phyloP scores from a whole-genome alignment of 2,888 invertebrate genomes.

The Temnothorax unifasciatus region DNA sequence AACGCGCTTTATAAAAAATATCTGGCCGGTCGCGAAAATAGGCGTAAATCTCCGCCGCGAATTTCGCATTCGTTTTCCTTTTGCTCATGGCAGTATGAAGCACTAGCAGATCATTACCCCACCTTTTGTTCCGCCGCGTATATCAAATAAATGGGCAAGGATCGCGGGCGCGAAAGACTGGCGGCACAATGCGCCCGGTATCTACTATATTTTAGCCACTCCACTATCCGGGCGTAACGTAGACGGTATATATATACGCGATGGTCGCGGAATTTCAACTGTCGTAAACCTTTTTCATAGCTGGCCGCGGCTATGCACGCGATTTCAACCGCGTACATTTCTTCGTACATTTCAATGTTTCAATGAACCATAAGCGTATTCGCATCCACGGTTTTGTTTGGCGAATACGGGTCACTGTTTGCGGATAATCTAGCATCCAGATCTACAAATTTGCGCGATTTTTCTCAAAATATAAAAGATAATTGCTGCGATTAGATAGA shows the following conservation, averaged over 20 bases:
- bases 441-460: not conserved
- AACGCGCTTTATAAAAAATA: conserved; percentile 32
- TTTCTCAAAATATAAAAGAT: not conserved
- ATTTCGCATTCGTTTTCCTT: conserved; percentile 27
- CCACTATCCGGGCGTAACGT: conserved; percentile 44
- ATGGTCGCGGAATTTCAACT: conserved; percentile 74
- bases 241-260: conserved; percentile 30
- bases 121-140: conserved; percentile 56
- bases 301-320: conserved; percentile 59
- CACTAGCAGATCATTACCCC: conserved; percentile 60
- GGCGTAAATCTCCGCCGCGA: conserved; percentile 40
- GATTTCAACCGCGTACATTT: not conserved
- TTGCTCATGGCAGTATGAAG: conserved; percentile 51
- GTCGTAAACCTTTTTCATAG: conserved; percentile 77
- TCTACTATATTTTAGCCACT: conserved; percentile 68
- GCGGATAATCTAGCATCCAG: not conserved
- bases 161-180: conserved; percentile 48
- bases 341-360: conserved; percentile 55
- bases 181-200: conserved; percentile 52
- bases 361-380: conserved; percentile 59
- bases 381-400: not conserved
- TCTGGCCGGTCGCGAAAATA: conserved; percentile 28
- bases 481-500: not conserved
- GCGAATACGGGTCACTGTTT: not conserved
- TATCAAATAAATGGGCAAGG: conserved; percentile 51